These are phyloP conservation scores for Tetragnatha montana DNA, from an alignment of 2,888 invertebrate species.

Conservation along the genomic window DNA sequence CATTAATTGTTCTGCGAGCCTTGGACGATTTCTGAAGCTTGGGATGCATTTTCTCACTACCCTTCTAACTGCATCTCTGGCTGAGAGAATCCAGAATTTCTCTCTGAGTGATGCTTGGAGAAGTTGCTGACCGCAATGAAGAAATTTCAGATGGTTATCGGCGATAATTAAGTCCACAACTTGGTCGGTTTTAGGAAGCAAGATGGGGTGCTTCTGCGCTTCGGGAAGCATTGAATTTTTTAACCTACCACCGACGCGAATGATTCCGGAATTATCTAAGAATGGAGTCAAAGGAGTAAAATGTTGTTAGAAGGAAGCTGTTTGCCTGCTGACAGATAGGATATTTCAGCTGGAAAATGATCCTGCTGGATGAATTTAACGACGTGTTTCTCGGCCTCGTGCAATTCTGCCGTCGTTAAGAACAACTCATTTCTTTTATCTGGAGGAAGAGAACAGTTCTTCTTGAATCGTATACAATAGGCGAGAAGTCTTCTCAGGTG, in stretches of 20 bases:
- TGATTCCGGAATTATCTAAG: too few species aligned
- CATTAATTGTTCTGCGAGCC: not conserved
- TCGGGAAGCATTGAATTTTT: not conserved
- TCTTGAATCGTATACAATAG: not conserved
- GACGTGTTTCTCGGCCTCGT: not conserved
- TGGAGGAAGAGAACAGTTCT: not conserved
- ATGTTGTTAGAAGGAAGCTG: not conserved
- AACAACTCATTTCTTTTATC: not conserved
- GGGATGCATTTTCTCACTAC: constrained; percentile 4
- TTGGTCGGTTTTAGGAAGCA: not conserved
- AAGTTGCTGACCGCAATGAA: constrained; percentile 17
- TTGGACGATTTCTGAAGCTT: constrained; percentile 3
- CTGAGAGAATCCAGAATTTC: constrained; percentile 16
- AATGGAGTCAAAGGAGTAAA: not conserved
- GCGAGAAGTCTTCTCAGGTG: not conserved
- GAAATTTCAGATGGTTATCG: not conserved
- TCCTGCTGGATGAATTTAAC: not conserved
- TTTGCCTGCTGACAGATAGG: not conserved
- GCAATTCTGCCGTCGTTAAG: not conserved
- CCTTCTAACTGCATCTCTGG: not conserved
- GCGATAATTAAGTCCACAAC: not conserved
- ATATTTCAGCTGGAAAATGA: not conserved
- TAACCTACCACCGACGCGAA: not conserved
- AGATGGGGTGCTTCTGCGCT: not conserved
- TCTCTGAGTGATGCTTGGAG: not conserved